Evolutionary conservation across 1,140 invertebrate species (phyloP).

Genomic region (Drosophila baimaii): DNA sequence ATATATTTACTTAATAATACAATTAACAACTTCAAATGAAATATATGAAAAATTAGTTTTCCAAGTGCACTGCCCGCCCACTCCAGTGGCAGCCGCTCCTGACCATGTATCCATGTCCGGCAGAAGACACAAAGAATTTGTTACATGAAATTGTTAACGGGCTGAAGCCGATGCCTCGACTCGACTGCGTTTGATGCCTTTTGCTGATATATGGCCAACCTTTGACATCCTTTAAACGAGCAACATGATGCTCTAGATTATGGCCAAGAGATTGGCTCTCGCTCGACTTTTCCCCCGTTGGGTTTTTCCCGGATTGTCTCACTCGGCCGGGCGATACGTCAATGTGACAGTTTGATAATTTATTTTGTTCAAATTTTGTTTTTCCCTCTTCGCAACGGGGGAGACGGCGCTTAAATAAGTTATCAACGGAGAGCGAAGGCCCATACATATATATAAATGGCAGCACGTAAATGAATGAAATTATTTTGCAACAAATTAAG

Average conservation of each 20-base stretch:
- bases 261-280: conserved; percentile 65
- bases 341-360: conserved; percentile 83
- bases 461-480: conserved; percentile 82
- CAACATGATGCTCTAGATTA: conserved; percentile 82
- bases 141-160: conserved; percentile 82
- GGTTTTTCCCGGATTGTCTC: conserved; percentile 43
- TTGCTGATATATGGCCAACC: conserved; percentile 80
- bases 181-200: conserved; percentile 77
- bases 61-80: conserved; percentile 18
- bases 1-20: too few relatives aligned
- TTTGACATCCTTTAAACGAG: conserved; percentile 83
- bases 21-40: too few relatives aligned
- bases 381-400: conserved; percentile 35
- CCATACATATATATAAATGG: conserved; percentile 77
- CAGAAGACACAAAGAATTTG: conserved; percentile 75
- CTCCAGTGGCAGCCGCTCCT: conserved; percentile 19
- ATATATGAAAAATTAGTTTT: not conserved
- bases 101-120: conserved; percentile 68
- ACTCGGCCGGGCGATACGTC: conserved; percentile 68
- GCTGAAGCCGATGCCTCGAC: conserved; percentile 56
- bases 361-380: conserved; percentile 80
- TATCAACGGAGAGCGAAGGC: conserved; percentile 63
- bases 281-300: conserved; percentile 32
- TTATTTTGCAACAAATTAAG: conserved; percentile 83
- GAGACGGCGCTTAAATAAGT: conserved; percentile 73